These are phyloP conservation scores for Plectropomus leopardus DNA, from an alignment of 2,113 vertebrate species.

Conservation along the genomic window DNA sequence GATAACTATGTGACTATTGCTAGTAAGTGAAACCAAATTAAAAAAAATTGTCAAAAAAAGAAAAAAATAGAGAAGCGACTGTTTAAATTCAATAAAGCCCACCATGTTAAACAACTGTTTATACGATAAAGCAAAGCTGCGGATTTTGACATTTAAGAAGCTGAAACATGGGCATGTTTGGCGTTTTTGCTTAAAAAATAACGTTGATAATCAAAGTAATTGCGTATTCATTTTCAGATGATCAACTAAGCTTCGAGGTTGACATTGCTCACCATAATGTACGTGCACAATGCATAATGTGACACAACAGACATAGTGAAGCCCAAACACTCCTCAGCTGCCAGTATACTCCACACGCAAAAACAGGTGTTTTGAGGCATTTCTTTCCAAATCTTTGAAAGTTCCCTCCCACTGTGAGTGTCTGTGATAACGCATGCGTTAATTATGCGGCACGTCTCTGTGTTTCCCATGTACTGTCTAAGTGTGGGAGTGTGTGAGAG, in stretches of 20 bases:
- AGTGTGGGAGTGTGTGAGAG: slow-evolving; percentile 19
- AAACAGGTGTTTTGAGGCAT: background rate
- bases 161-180: background rate
- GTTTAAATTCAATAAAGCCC: too few relatives aligned
- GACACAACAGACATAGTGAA: background rate
- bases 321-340: background rate
- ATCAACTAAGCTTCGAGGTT: background rate
- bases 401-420: background rate
- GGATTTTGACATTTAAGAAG: background rate
- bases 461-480: slow-evolving; percentile 5
- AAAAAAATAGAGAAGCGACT: too few relatives aligned
- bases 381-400: slow-evolving; percentile 1
- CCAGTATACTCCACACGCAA: background rate
- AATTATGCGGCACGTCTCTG: slow-evolving; percentile 28
- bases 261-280: background rate
- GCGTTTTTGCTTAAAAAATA: too few relatives aligned
- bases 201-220: background rate
- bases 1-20: too few relatives aligned
- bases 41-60: too few relatives aligned
- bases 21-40: too few relatives aligned
- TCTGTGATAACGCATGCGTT: slow-evolving; percentile 3
- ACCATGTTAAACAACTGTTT: too few relatives aligned
- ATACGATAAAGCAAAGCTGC: background rate
- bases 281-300: too few relatives aligned
- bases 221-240: background rate